A percentile compares a stretch with the other conserved stretches of the same genome.
Evolutionary conservation across 2,888 invertebrate genomes (phyloP).

Genomic region (Cantharis flavilabris): DNA sequence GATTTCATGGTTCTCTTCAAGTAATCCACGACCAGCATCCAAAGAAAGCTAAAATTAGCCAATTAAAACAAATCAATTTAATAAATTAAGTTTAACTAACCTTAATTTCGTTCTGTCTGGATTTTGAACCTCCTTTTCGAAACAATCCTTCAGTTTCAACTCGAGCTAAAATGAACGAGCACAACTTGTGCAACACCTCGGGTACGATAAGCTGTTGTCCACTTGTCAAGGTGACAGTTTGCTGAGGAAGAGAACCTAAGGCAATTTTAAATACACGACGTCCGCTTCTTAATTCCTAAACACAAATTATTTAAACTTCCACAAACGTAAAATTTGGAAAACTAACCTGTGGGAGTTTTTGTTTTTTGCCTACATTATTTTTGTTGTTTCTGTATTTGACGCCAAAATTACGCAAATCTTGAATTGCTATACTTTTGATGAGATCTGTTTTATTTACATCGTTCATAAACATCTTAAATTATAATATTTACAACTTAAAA

Average conservation of each 20-base stretch:
- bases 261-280: conserved; percentile 61
- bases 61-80: background rate
- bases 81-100: conserved; percentile 52
- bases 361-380: conserved; percentile 51
- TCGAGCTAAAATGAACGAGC: conserved; percentile 69
- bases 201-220: conserved; percentile 75
- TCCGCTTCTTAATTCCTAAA: conserved; percentile 42
- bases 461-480: conserved; percentile 58
- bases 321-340: background rate
- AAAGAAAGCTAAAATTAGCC: conserved; percentile 61
- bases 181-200: conserved; percentile 72
- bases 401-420: conserved; percentile 70
- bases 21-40: conserved; percentile 72
- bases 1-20: conserved; percentile 74
- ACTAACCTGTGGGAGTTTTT: conserved; percentile 58
- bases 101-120: conserved; percentile 81
- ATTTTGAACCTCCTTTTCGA: conserved; percentile 84
- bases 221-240: conserved; percentile 66
- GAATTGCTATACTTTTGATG: conserved; percentile 62
- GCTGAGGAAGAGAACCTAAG: conserved; percentile 59
- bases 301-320: conserved; percentile 6
- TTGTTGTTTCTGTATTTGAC: conserved; percentile 70
- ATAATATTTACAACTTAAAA: background rate
- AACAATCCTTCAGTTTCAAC: conserved; percentile 83
- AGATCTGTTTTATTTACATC: conserved; percentile 62